Conservation (phyloP, 2,113 vertebrate genomes). For the Petroica traversi region DNA sequence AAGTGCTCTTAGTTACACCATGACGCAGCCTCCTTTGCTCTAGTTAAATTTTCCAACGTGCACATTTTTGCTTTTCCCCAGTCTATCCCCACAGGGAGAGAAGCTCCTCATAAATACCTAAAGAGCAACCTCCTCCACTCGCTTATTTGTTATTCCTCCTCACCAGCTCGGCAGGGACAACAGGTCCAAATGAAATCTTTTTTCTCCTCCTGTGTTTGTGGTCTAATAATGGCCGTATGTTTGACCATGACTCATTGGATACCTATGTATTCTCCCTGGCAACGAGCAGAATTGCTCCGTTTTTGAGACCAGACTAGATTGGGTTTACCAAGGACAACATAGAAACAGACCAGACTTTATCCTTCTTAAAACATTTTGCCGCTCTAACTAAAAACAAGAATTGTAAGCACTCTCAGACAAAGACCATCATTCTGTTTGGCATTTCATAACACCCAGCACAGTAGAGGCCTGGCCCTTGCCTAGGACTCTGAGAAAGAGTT, state of each 20-base stretch:
- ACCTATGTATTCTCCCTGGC: slow-evolving; percentile 69
- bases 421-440: slow-evolving; percentile 36
- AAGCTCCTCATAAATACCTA: slow-evolving; percentile 68
- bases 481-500: not conserved
- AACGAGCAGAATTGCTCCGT: slow-evolving; percentile 59
- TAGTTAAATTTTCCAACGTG: slow-evolving; percentile 40
- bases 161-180: slow-evolving; percentile 50
- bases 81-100: slow-evolving; percentile 56
- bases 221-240: slow-evolving; percentile 65
- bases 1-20: slow-evolving; percentile 13
- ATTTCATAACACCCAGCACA: not conserved
- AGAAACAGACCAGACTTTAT: slow-evolving; percentile 62
- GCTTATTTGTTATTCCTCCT: slow-evolving; percentile 63
- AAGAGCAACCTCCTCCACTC: slow-evolving; percentile 54
- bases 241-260: slow-evolving; percentile 71
- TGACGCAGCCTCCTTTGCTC: slow-evolving; percentile 1
- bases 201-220: slow-evolving; percentile 64
- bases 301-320: slow-evolving; percentile 66
- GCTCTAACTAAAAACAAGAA: slow-evolving; percentile 19
- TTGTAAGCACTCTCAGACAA: slow-evolving; percentile 27
- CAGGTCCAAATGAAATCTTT: slow-evolving; percentile 66
- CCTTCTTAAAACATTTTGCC: slow-evolving; percentile 1
- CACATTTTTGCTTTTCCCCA: slow-evolving; percentile 33
- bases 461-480: not conserved
- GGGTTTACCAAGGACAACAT: slow-evolving; percentile 64